Percentiles rank a stretch among this genome's conserved stretches.
These are phyloP conservation scores for Montipora sp. DNA, from an alignment of 64 coral and sea anemone species.

Conservation along the genomic window DNA sequence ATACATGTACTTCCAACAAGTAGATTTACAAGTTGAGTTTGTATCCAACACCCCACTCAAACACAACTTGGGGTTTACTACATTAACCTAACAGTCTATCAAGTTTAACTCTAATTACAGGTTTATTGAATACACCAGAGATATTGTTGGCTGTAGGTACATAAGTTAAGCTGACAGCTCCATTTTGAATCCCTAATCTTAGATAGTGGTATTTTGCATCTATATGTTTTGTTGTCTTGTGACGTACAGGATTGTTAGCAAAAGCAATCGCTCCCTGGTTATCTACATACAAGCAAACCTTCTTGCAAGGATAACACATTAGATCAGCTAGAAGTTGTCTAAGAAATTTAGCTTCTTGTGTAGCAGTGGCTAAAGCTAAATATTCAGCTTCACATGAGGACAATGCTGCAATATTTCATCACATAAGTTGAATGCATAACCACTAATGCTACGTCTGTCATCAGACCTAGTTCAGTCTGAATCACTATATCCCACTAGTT, in stretches of 20 bases:
- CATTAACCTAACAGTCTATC: background rate
- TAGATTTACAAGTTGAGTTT: background rate
- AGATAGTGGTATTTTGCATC: constrained; percentile 30
- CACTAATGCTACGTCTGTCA: constrained; percentile 57
- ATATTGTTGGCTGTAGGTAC: no score
- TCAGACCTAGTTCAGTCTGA: constrained; percentile 38
- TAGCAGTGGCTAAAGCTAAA: background rate
- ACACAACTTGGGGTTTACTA: background rate
- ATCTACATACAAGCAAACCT: constrained; percentile 14
- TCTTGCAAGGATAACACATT: background rate
- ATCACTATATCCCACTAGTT: constrained; percentile 24
- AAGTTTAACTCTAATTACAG: background rate
- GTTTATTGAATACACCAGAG: constrained; percentile 1
- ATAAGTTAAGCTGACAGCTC: constrained; percentile 8
- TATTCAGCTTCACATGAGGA: constrained; percentile 67
- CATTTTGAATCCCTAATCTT: constrained; percentile 14
- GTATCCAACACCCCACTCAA: constrained; percentile 1
- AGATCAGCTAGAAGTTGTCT: constrained; percentile 33
- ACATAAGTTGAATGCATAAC: constrained; percentile 44
- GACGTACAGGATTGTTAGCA: constrained; percentile 43
- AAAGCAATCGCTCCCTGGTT: constrained; percentile 55
- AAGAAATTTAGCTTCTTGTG: constrained; percentile 34
- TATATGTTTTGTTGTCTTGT: constrained; percentile 24
- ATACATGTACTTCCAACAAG: background rate
- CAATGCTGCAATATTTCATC: constrained; percentile 48